Evolutionary conservation across 2,888 invertebrate species (phyloP), one percentile per base, ranked within the genome.

Genomic region (Andrena marginata): DNA sequence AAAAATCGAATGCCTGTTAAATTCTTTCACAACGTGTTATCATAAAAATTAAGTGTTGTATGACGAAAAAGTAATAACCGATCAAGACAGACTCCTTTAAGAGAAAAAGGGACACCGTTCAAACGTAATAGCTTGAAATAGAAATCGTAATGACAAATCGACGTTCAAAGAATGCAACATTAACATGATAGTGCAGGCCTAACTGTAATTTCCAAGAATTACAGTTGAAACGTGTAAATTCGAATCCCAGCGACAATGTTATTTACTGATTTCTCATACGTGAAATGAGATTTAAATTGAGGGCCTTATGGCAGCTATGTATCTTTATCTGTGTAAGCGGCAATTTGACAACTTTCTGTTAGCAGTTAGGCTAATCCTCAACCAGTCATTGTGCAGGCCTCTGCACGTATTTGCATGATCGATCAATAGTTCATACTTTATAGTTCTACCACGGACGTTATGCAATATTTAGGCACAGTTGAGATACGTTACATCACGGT

Each of bases 221-320:
- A 62, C 31, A 71, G 59, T 72, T 20, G 48, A 16, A 59, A 26
- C 26, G 42, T 20, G 64, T 73, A 70, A 42, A 64, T 81, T 68
- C 54, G 42, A 56, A 42, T 31, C 48, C 56, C 69, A 29, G 60
- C 31, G 73, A 60, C 63, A 73, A 70, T 63, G 64, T 33, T 56
- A 71, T 56, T 67, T 42, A 13, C 35, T 54, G 62, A 2, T 65
- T 59, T 33, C 35, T 49, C n/a, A 51, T 69, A 71, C 74, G 64
- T 56, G 69, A 68, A 83, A 68, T 60, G 16, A 63, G 16, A 63
- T 64, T 64, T 35, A 70, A 83, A 64, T 80, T 54, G 56, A 56
- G 29, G 76, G 10, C 16, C 71, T 10, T 33, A 23, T 31, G 65
- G 60, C 60, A 65, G 8, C 49, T 20, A 35, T 26, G 5, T 71